Evolutionary conservation across 2,888 invertebrate genomes (phyloP).

Genomic region (Drosophila nigricruria): DNA sequence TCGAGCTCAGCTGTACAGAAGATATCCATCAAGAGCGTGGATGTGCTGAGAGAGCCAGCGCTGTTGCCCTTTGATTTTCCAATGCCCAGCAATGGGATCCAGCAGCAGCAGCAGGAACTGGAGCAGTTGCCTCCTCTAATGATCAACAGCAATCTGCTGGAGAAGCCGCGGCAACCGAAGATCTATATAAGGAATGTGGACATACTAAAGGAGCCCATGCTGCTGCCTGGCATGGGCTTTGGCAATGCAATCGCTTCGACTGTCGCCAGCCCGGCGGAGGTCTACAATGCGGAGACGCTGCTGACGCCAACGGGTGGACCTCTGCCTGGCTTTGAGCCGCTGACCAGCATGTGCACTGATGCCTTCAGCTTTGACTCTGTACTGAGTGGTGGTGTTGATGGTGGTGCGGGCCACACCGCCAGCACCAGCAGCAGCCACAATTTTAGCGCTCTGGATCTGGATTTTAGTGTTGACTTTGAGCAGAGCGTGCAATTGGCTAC

Average conservation of each 20-base stretch:
- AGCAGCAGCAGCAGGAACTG: conserved; percentile 12
- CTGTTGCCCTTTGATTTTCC: conserved; percentile 77
- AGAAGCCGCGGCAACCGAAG: conserved; percentile 82
- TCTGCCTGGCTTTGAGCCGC: conserved; percentile 57
- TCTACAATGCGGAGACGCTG: conserved; percentile 51
- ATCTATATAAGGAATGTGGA: conserved; percentile 85
- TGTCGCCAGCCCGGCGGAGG: conserved; percentile 28
- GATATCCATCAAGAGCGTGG: conserved; percentile 85
- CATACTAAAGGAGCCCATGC: conserved; percentile 83
- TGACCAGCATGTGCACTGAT: conserved; percentile 61
- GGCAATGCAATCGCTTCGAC: conserved; percentile 23
- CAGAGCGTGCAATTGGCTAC: conserved; percentile 52
- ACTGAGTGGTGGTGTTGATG: conserved; percentile 35
- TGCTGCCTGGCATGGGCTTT: conserved; percentile 69
- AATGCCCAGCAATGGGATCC: conserved; percentile 41
- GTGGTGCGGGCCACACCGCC: conserved; percentile 19
- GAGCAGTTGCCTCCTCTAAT: conserved; percentile 25
- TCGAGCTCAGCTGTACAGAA: conserved; percentile 71
- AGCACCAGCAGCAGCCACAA: conserved; percentile 39
- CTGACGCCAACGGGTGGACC: conserved; percentile 56
- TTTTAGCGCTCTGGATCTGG: conserved; percentile 67
- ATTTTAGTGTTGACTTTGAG: conserved; percentile 66
- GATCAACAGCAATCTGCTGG: conserved; percentile 30
- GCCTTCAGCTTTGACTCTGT: conserved; percentile 65
- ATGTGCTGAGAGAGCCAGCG: conserved; percentile 82